phyloP scores from a whole-genome alignment of 1,140 invertebrate genomes.

The Dendroctonus valens region DNA sequence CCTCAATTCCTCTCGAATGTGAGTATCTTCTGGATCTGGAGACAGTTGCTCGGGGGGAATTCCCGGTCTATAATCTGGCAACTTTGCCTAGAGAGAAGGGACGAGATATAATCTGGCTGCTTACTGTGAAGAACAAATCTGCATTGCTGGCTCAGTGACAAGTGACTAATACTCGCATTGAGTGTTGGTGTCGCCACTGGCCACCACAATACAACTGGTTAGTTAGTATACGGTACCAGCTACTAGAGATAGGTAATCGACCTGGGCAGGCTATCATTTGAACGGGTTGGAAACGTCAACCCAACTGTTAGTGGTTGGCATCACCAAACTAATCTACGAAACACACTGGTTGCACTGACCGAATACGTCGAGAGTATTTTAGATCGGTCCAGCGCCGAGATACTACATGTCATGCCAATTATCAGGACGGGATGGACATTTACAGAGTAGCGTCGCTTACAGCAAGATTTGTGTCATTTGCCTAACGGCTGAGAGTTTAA shows the following conservation, averaged over 20 bases:
- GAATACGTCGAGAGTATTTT: not conserved
- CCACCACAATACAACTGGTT: too few species aligned
- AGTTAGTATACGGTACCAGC: too few species aligned
- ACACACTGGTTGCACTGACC: constrained; percentile 6
- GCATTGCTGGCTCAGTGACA: too few species aligned
- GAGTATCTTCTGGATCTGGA: constrained; percentile 72
- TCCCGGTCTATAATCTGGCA: constrained; percentile 77
- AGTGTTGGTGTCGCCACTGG: too few species aligned
- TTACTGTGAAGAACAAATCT: not conserved
- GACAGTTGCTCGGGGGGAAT: constrained; percentile 63
- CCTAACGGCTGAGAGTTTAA: not conserved
- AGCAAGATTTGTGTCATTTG: not conserved
- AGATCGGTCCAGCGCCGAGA: not conserved
- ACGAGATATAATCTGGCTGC: not conserved
- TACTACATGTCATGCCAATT: not conserved
- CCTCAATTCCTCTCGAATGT: constrained; percentile 78
- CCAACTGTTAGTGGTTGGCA: too few species aligned
- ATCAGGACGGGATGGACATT: not conserved
- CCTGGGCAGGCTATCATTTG: too few species aligned
- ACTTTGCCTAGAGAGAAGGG: constrained; percentile 60
- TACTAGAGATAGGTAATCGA: too few species aligned
- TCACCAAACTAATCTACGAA: constrained; percentile 1
- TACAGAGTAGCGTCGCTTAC: not conserved
- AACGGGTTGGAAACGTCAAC: too few species aligned
- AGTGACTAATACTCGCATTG: too few species aligned